Percentiles rank a stretch among this genome's conserved stretches.
These are phyloP conservation scores for Jaculus jaculus DNA, from an alignment of 2,113 vertebrate genomes.

Conservation along the genomic window DNA sequence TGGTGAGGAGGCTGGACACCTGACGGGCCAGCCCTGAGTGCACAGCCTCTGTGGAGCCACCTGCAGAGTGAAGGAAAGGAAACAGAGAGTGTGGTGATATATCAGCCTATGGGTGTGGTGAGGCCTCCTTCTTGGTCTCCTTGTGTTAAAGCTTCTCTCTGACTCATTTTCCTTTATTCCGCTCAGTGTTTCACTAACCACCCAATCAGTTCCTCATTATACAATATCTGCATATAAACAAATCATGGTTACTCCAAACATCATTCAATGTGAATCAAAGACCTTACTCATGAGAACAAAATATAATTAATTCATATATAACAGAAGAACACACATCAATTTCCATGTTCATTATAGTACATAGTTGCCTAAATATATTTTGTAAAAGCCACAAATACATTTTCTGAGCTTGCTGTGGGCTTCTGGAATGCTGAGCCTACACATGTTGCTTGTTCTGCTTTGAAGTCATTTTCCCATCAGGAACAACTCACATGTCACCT, in stretches of 20 bases:
- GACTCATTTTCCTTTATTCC: background rate
- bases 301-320: background rate
- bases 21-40: conserved; percentile 97
- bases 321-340: background rate
- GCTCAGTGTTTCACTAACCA: background rate
- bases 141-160: background rate
- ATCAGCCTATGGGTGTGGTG: fast-evolving
- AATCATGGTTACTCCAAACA: background rate
- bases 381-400: background rate
- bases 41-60: conserved; percentile 95
- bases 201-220: background rate
- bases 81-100: background rate
- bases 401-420: background rate
- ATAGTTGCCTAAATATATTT: background rate
- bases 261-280: background rate
- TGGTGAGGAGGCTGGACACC: conserved; percentile 97
- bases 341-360: background rate
- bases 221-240: background rate
- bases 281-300: background rate
- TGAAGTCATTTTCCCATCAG: background rate
- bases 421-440: background rate
- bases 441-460: background rate
- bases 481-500: background rate
- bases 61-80: conserved; percentile 77
- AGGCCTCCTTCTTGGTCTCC: background rate